Base-by-base conservation (phyloP, 2,888 invertebrate genomes). In the Sthenelais limicola region DNA sequence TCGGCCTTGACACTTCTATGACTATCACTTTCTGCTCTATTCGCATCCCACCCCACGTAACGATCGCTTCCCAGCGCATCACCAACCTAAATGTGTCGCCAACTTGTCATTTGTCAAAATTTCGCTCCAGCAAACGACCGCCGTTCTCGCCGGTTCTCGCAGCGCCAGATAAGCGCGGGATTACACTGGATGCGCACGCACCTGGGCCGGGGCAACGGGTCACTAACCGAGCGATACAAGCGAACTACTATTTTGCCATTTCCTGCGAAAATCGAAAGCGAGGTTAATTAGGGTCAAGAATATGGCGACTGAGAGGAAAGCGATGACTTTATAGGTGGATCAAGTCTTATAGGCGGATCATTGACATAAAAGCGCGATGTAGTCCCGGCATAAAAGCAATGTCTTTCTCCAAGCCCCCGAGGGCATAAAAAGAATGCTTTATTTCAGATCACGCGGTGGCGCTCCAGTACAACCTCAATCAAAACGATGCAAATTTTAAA, bases 201-300 rank as follows among this genome's bases (percentile, higher is more conserved):
- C 48, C 48, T 67, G 48, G 48, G 48, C 48, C 48, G 47, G 28
- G 62, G 38, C 9, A 67, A 67, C 67, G 67, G 67, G 67, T 67
- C 48, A 30, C 47, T 43, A 26, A 43, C 67, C 48, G 18, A 21
- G 67, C 67, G 62, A 38, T 67, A 32, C 67, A 47, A 24, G 30
- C 48, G 67, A 48, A 28, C 48, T 48, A 67, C 67, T 67, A 67
- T 67, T 67, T 67, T 18, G 48, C 67, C 47, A 67, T 67, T 67
- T 67, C 18, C 67, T 43, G 7, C 48, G 66, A 33, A 47, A 67
- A 67, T 67, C 67, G 67, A 67, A 67, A 67, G 67, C 67, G 18
- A 24, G 67, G 67, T 67, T 67, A 67, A 67, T 67, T 67, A 67
- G 67, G 67, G 67, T 67, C 67, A 67, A 67, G 67, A 67, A 28